phyloP scores from a whole-genome alignment of 2,113 vertebrate genomes.

The Hiodon alosoides region DNA sequence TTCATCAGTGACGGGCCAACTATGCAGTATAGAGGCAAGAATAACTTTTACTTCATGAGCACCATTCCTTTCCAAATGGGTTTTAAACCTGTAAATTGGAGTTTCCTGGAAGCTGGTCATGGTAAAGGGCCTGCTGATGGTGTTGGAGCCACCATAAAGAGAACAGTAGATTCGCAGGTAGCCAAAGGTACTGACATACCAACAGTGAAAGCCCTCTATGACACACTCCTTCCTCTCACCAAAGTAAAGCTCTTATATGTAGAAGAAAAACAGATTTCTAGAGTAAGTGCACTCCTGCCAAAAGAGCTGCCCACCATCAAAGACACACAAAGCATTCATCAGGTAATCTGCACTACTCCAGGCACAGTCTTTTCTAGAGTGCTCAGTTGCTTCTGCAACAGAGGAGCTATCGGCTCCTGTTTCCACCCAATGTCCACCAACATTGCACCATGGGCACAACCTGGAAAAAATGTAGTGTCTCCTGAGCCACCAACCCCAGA shows the following conservation, averaged over 20 bases:
- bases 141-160: conserved; percentile 18
- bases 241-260: conserved; percentile 10
- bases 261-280: neutral
- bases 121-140: conserved; percentile 19
- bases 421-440: conserved; percentile 2
- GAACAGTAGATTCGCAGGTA: conserved; percentile 15
- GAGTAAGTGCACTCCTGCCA: conserved; percentile 3
- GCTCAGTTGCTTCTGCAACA: conserved; percentile 16
- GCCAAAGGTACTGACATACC: conserved; percentile 21
- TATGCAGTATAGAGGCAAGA: conserved; percentile 11
- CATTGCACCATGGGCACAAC: conserved; percentile 1
- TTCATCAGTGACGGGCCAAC: conserved; percentile 13
- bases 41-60: conserved; percentile 17
- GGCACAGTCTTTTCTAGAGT: conserved; percentile 14
- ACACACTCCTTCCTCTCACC: conserved; percentile 15
- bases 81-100: conserved; percentile 14
- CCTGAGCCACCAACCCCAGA: neutral
- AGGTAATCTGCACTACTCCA: neutral
- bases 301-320: conserved; percentile 9
- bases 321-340: conserved; percentile 1
- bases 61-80: conserved; percentile 18
- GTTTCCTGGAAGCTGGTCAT: conserved; percentile 20
- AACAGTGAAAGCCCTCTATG: conserved; percentile 1
- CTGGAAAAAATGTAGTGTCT: neutral
- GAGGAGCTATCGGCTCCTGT: neutral